Evolutionary conservation across 1,140 invertebrate genomes (phyloP).

Genomic region (Listronotus oregonensis): DNA sequence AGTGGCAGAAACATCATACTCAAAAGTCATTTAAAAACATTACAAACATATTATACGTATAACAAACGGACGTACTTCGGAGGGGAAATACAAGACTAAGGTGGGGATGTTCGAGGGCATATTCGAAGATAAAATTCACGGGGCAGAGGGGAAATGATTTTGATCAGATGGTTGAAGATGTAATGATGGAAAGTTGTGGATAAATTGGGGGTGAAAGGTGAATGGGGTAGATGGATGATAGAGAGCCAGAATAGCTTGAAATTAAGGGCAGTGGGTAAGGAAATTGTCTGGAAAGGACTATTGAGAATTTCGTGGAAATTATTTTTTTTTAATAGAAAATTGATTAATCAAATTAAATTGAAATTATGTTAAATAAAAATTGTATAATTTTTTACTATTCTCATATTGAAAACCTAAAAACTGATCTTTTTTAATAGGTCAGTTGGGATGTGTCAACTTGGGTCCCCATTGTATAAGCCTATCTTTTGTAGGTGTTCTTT

Average conservation of each 20-base stretch:
- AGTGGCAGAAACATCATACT: too few species aligned
- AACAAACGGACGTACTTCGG: constrained; percentile 5
- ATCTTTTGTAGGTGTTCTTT: too few species aligned
- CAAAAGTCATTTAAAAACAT: too few species aligned
- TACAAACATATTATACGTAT: constrained; percentile 5
- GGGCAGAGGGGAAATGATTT: constrained; percentile 9
- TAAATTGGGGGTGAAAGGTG: constrained; percentile 21
- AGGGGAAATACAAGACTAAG: background rate
- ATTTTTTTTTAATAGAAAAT: too few species aligned
- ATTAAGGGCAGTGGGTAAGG: constrained; percentile 16
- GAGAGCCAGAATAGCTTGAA: background rate
- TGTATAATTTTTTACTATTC: too few species aligned
- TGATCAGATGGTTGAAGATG: constrained; percentile 30
- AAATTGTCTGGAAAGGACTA: background rate
- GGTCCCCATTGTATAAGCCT: too few species aligned
- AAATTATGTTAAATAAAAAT: too few species aligned
- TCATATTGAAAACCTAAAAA: too few species aligned
- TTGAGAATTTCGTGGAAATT: background rate
- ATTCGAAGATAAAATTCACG: background rate
- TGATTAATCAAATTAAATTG: too few species aligned
- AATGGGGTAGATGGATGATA: constrained; percentile 16
- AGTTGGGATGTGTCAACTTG: too few species aligned
- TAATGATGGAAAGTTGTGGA: constrained; percentile 26
- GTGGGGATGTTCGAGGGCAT: constrained; percentile 14
- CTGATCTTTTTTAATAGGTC: too few species aligned